A percentile compares a stretch with the other conserved stretches of the same genome.
These are phyloP conservation scores for Melipona beecheii DNA, from an alignment of 2,888 invertebrate genomes.

Conservation along the genomic window DNA sequence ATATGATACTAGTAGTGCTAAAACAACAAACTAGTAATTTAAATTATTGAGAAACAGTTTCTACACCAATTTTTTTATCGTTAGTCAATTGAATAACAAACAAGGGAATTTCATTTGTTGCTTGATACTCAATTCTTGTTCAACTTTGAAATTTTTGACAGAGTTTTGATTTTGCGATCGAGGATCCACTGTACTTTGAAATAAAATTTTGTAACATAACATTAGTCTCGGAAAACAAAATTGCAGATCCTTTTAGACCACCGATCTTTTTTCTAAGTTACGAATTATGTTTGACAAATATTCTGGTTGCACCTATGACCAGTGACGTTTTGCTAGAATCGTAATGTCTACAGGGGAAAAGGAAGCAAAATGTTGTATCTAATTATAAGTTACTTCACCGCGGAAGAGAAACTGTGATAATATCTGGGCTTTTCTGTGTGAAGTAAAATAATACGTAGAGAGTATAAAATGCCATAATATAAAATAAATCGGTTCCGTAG, in stretches of 20 bases:
- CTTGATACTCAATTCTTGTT: too few species aligned
- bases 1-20: too few species aligned
- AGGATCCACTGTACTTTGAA: neutral
- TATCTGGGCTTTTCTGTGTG: slow-evolving; percentile 53
- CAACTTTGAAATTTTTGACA: too few species aligned
- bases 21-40: too few species aligned
- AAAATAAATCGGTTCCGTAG: slow-evolving; percentile 41
- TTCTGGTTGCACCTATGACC: slow-evolving; percentile 24
- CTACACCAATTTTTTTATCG: too few species aligned
- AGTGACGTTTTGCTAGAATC: slow-evolving; percentile 38
- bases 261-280: neutral
- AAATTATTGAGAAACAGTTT: too few species aligned
- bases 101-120: too few species aligned
- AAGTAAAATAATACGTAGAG: slow-evolving; percentile 22
- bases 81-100: too few species aligned
- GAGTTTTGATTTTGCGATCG: too few species aligned
- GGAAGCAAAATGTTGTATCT: slow-evolving; percentile 42
- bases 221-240: neutral
- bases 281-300: neutral
- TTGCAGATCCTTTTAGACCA: neutral
- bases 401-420: slow-evolving; percentile 68
- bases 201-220: neutral
- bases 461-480: slow-evolving; percentile 38
- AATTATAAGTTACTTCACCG: slow-evolving; percentile 61
- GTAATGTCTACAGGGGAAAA: slow-evolving; percentile 41